phyloP scores from a whole-genome alignment of 2,113 vertebrate genomes.

The Bagarius yarrelli region DNA sequence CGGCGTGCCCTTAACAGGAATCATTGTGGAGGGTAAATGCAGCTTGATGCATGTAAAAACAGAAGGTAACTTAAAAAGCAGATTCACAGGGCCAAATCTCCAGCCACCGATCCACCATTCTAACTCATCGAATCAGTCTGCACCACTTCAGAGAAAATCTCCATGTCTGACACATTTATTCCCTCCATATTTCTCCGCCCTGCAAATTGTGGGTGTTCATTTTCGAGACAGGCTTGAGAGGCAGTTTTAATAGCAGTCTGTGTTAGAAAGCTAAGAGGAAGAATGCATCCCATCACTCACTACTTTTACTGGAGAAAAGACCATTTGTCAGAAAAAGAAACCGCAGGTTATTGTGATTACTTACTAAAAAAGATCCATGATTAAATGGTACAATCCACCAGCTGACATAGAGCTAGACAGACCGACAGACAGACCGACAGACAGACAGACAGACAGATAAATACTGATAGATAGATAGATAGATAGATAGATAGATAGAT shows the following conservation, averaged over 20 bases:
- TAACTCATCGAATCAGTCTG: conserved; percentile 45
- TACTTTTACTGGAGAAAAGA: conserved; percentile 32
- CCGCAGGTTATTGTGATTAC: neutral
- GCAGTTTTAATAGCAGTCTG: conserved; percentile 16
- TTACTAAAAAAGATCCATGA: neutral
- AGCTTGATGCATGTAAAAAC: conserved; percentile 35
- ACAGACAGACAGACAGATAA: neutral
- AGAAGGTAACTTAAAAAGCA: conserved; percentile 31
- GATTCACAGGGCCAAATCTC: conserved; percentile 27
- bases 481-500: too few relatives aligned
- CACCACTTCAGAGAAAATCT: conserved; percentile 25
- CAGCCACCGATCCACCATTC: conserved; percentile 3
- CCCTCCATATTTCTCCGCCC: conserved; percentile 30
- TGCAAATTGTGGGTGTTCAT: conserved; percentile 34
- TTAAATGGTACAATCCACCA: neutral
- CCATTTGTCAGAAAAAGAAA: conserved; percentile 1
- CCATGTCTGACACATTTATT: conserved; percentile 30
- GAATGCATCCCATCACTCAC: conserved; percentile 41
- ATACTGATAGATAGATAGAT: too few relatives aligned
- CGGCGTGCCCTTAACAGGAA: conserved; percentile 21
- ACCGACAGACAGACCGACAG: neutral
- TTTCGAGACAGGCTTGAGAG: conserved; percentile 29
- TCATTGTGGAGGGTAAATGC: conserved; percentile 8
- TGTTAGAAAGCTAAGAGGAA: conserved; percentile 9
- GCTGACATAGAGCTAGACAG: neutral